Conservation (phyloP, 2,888 invertebrate genomes). For the Andrena hattorfiana region DNA sequence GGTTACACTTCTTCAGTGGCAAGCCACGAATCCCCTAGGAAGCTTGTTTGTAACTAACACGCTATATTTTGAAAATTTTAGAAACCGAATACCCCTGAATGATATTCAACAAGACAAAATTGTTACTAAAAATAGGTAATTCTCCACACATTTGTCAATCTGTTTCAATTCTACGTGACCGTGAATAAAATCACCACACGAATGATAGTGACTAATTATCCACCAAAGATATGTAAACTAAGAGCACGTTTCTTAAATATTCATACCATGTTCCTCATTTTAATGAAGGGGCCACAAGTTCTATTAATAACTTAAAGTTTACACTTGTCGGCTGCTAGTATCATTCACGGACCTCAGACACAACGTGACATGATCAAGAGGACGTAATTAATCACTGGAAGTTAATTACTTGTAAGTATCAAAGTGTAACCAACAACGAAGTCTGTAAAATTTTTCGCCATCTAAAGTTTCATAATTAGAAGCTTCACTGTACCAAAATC, state of each 20-base stretch:
- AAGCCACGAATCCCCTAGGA: neutral
- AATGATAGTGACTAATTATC: slow-evolving; percentile 36
- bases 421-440: neutral
- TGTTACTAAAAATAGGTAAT: too few species aligned
- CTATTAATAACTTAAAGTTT: slow-evolving; percentile 50
- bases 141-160: slow-evolving; percentile 12
- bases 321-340: slow-evolving; percentile 30
- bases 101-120: too few species aligned
- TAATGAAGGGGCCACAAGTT: slow-evolving; percentile 31
- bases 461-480: neutral
- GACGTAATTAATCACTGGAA: slow-evolving; percentile 26
- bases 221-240: slow-evolving; percentile 48
- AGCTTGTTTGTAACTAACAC: neutral
- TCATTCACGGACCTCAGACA: slow-evolving; percentile 9
- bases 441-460: neutral
- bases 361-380: neutral
- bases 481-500: neutral
- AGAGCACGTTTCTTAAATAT: slow-evolving; percentile 37
- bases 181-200: slow-evolving; percentile 11
- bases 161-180: slow-evolving; percentile 21
- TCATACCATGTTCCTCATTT: slow-evolving; percentile 25
- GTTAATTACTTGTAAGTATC: too few species aligned
- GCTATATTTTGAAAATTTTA: neutral
- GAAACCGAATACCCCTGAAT: neutral
- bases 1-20: neutral